Conservation (phyloP, 2,797 vertebrate species). For the Acipenser ruthenus region DNA sequence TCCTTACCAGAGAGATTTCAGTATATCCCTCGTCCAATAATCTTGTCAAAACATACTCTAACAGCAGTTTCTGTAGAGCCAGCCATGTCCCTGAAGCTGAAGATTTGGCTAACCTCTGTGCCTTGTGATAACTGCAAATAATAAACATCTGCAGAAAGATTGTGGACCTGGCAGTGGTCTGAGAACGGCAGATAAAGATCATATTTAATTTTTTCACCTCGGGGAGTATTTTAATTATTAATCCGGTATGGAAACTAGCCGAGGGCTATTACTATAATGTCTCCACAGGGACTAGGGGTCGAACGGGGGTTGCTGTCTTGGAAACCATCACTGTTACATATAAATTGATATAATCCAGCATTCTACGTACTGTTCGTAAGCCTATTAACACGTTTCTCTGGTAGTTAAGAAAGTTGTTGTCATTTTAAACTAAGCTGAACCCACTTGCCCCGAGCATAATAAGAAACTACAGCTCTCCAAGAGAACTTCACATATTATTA, state of each 20-base stretch:
- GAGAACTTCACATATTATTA: too few species aligned
- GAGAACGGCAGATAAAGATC: slow-evolving; percentile 1
- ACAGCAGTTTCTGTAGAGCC: neutral
- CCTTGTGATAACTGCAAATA: neutral
- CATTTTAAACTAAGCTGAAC: too few species aligned
- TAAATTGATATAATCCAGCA: neutral
- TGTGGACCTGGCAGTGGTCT: neutral
- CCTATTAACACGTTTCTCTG: too few species aligned
- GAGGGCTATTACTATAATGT: neutral
- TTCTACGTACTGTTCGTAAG: neutral
- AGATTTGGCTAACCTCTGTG: neutral
- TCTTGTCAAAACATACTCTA: neutral
- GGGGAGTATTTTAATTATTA: neutral
- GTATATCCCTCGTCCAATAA: too few species aligned
- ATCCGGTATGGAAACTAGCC: neutral
- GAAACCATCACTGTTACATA: neutral
- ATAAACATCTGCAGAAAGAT: slow-evolving; percentile 1
- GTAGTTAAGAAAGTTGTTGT: too few species aligned
- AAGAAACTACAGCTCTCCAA: too few species aligned
- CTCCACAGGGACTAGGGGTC: neutral
- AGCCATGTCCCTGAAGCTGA: neutral
- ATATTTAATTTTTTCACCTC: neutral
- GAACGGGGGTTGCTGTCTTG: neutral
- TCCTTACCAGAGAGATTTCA: too few species aligned
- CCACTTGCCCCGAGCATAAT: too few species aligned